Evolutionary conservation across 64 coral and sea anemone genomes (phyloP).

Genomic region (Montipora cactus): DNA sequence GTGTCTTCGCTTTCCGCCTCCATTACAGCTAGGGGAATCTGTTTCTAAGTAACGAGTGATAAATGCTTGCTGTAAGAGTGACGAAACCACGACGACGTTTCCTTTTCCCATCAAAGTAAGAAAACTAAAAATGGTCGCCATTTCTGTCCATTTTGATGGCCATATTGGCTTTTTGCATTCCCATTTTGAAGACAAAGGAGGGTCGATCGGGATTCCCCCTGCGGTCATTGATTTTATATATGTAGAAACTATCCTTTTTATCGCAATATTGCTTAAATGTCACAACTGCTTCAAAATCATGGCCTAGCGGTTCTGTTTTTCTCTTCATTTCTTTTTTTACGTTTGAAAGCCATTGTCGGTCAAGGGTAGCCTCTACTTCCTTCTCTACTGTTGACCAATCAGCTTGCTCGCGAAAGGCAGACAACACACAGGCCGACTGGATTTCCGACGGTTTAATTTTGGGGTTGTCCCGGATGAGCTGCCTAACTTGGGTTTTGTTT

Average conservation of each 20-base stretch:
- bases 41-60: constrained; percentile 50
- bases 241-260: constrained; percentile 51
- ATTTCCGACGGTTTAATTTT: no score
- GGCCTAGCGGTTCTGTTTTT: constrained; percentile 17
- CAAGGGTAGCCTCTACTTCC: no score
- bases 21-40: constrained; percentile 66
- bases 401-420: neutral
- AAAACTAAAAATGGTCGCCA: constrained; percentile 47
- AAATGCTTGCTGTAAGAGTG: constrained; percentile 76
- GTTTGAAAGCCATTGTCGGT: constrained; percentile 53
- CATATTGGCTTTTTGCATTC: constrained; percentile 48
- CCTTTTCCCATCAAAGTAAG: constrained; percentile 62
- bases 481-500: no score
- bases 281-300: constrained; percentile 71
- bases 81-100: constrained; percentile 31
- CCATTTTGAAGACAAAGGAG: constrained; percentile 72
- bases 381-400: constrained; percentile 7
- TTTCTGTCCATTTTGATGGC: constrained; percentile 47
- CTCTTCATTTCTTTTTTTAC: constrained; percentile 54
- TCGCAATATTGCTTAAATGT: constrained; percentile 72
- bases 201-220: constrained; percentile 64
- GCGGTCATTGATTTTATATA: constrained; percentile 65
- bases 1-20: constrained; percentile 50
- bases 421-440: no score
- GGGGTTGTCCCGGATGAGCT: no score